Percentiles rank a stretch among this genome's conserved stretches.
These are phyloP conservation scores for Galeruca laticollis DNA, from an alignment of 2,888 invertebrate genomes.

Conservation along the genomic window DNA sequence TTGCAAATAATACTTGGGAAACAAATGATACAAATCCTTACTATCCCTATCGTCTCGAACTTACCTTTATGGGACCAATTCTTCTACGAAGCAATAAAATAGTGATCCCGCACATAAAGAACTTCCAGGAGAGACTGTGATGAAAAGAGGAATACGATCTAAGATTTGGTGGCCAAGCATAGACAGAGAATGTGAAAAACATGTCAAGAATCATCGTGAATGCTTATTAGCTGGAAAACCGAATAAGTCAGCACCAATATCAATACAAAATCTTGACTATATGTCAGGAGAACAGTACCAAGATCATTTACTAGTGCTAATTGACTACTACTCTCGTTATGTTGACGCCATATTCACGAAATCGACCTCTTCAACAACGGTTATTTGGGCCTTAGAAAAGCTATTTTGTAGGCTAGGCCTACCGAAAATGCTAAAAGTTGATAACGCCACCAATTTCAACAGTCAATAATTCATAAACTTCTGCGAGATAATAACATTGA, in stretches of 20 bases:
- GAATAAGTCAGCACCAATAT: constrained; percentile 33
- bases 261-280: constrained; percentile 47
- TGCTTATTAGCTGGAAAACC: constrained; percentile 36
- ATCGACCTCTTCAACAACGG: constrained; percentile 16
- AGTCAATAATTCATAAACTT: no score
- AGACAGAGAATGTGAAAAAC: no score
- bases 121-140: constrained; percentile 49
- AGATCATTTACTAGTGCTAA: constrained; percentile 16
- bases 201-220: no score
- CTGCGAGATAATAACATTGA: no score
- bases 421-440: no score
- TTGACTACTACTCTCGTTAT: constrained; percentile 19
- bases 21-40: no score
- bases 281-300: constrained; percentile 33
- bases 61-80: constrained; percentile 29
- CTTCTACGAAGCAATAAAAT: constrained; percentile 19
- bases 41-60: no score
- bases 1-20: no score
- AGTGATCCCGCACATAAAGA: constrained; percentile 47
- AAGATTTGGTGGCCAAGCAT: no score
- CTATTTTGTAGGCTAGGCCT: no score
- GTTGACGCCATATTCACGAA: constrained; percentile 20
- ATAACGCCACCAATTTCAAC: no score
- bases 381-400: constrained; percentile 13
- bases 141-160: constrained; percentile 49